A percentile compares a stretch with the other conserved stretches of the same genome.
phyloP scores from a whole-genome alignment of 2,797 vertebrate genomes.

The Margarornis squamiger region DNA sequence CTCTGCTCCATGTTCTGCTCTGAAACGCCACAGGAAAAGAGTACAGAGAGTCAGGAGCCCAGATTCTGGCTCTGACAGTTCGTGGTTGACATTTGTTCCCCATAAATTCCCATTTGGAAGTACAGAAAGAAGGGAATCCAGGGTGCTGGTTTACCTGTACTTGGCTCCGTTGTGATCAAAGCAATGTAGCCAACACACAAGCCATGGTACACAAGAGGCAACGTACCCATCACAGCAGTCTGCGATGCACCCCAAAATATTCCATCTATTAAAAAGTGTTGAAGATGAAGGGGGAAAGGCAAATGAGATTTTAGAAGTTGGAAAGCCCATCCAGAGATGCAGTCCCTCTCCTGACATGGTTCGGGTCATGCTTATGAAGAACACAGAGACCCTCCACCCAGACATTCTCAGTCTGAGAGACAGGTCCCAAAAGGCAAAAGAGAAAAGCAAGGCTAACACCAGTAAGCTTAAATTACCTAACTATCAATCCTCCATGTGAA shows the following conservation, averaged over 20 bases:
- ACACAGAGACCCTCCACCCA: neutral
- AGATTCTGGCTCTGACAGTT: neutral
- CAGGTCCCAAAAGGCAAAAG: neutral
- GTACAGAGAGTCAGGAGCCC: neutral
- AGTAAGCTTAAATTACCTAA: neutral
- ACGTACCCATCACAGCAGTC: accelerated
- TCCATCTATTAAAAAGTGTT: neutral
- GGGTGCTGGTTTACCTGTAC: neutral
- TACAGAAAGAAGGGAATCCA: neutral
- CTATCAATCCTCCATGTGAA: neutral
- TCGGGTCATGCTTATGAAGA: neutral
- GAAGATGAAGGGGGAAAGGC: neutral
- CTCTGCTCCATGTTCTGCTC: neutral
- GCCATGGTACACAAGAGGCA: too few relatives aligned
- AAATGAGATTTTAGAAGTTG: neutral
- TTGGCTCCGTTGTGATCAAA: accelerated
- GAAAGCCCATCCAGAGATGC: neutral
- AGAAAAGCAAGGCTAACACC: neutral
- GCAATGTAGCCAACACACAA: too few relatives aligned
- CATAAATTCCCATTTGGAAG: neutral
- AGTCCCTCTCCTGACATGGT: neutral
- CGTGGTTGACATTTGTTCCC: neutral
- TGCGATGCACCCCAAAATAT: neutral
- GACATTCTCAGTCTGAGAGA: neutral
- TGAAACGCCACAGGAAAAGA: neutral